Evolutionary conservation across 2,888 invertebrate genomes (phyloP).

Genomic region (Ariolimax columbianus): DNA sequence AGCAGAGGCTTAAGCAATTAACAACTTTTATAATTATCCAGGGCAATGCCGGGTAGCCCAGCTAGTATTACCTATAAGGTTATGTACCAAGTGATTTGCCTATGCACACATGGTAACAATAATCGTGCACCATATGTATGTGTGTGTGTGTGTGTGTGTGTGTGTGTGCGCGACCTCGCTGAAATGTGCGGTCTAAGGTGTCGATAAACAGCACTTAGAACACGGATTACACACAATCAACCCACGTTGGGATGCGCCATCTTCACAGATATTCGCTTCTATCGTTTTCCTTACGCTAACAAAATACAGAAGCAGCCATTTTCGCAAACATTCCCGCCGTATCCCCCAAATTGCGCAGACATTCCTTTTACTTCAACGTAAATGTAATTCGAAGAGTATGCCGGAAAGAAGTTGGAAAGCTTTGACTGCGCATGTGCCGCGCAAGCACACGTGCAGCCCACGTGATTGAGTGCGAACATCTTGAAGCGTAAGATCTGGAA

Average conservation of each 20-base stretch:
- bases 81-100: too few relatives aligned
- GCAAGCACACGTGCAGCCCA: slow-evolving; percentile 26
- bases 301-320: slow-evolving; percentile 21
- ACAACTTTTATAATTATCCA: too few relatives aligned
- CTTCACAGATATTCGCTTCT: slow-evolving; percentile 4
- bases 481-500: slow-evolving; percentile 32
- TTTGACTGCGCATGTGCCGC: slow-evolving; percentile 30
- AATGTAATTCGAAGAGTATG: slow-evolving; percentile 5
- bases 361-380: neutral
- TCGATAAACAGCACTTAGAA: slow-evolving; percentile 2
- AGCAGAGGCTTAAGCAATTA: too few relatives aligned
- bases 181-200: neutral
- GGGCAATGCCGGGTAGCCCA: too few relatives aligned
- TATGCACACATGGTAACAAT: too few relatives aligned
- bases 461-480: slow-evolving; percentile 42
- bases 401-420: slow-evolving; percentile 5
- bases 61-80: too few relatives aligned
- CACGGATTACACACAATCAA: neutral
- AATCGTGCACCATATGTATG: too few relatives aligned
- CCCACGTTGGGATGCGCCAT: neutral
- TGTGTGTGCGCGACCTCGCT: too few relatives aligned
- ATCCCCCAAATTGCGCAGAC: neutral
- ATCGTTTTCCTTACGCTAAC: neutral
- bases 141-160: too few relatives aligned
- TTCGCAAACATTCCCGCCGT: neutral